These are phyloP conservation scores for Chloropsis hardwickii DNA, from an alignment of 2,113 vertebrate genomes.

Conservation along the genomic window DNA sequence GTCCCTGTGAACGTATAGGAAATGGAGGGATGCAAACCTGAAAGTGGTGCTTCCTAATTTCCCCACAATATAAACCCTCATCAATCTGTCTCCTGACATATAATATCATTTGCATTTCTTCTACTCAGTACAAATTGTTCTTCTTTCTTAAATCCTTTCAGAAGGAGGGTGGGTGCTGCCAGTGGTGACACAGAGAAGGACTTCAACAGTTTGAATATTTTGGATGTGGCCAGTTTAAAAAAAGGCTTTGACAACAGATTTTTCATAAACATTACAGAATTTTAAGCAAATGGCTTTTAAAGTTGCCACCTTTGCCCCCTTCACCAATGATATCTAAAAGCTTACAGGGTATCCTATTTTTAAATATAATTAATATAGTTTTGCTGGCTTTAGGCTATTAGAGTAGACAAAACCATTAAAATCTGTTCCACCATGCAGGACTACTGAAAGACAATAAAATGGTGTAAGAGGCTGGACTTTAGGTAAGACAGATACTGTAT, in stretches of 20 bases:
- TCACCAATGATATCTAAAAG: background rate
- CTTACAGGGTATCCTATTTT: background rate
- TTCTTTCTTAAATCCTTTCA: background rate
- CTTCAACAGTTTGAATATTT: background rate
- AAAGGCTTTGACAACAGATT: background rate
- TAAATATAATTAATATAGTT: background rate
- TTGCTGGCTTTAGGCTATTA: background rate
- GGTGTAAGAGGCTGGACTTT: background rate
- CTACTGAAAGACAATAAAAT: background rate
- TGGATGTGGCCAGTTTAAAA: background rate
- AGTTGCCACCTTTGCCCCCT: background rate
- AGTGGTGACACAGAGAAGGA: background rate
- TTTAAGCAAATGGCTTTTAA: background rate
- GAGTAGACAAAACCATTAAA: background rate
- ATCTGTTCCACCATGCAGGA: background rate
- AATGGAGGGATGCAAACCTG: background rate
- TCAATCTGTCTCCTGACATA: background rate
- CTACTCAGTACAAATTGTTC: background rate
- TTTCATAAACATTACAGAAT: background rate
- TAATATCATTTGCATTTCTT: background rate
- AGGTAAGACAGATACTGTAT: background rate
- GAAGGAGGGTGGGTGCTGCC: background rate
- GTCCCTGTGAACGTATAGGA: background rate
- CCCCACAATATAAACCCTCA: background rate
- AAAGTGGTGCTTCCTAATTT: background rate